Percentiles rank a stretch among this genome's conserved stretches.
phyloP scores from a whole-genome alignment of 2,113 vertebrate genomes.

The Nycticorax nycticorax region DNA sequence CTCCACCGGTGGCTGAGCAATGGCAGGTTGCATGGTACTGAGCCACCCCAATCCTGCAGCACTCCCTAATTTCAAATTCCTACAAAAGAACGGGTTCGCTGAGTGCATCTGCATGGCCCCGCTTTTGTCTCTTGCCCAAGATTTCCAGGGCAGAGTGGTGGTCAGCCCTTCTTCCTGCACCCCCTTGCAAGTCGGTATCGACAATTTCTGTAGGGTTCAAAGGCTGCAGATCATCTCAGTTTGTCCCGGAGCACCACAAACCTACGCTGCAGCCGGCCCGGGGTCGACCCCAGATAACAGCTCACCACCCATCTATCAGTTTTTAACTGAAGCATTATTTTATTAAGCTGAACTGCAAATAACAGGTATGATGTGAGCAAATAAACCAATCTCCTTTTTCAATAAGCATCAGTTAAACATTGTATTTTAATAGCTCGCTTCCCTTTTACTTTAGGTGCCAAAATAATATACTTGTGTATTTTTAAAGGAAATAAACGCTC shows the following conservation, averaged over 20 bases:
- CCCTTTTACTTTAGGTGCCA: background rate
- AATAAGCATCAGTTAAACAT: background rate
- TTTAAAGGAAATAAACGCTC: background rate
- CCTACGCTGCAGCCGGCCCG: background rate
- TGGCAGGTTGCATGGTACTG: background rate
- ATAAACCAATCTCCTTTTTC: background rate
- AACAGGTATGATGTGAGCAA: background rate
- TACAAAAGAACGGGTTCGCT: background rate
- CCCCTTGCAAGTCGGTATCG: background rate
- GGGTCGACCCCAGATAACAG: background rate
- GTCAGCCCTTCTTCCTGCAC: background rate
- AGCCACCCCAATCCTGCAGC: background rate
- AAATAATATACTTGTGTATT: background rate
- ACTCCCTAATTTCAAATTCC: background rate
- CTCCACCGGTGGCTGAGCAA: background rate
- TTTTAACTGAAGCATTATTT: background rate
- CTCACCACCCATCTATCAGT: background rate
- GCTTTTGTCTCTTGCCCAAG: background rate
- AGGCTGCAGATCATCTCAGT: background rate
- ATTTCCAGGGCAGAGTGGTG: background rate
- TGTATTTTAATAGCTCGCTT: background rate
- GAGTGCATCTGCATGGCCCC: fast-evolving
- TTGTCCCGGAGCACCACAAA: background rate
- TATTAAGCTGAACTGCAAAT: constrained; percentile 6
- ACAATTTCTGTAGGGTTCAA: background rate